Conservation (phyloP, 1,140 invertebrate species). For the Coboldia fuscipes region DNA sequence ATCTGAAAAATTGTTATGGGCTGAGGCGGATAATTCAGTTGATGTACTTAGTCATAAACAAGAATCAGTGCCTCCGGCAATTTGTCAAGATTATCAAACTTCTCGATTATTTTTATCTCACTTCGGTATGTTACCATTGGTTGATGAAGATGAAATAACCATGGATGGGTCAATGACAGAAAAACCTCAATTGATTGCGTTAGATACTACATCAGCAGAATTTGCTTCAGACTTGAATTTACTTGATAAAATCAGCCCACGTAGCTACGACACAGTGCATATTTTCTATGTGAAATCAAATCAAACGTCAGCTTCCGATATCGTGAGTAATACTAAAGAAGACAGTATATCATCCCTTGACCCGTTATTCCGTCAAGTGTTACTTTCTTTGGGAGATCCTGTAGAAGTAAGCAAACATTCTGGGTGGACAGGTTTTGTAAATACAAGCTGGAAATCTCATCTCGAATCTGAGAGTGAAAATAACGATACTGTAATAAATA, state of each 20-base stretch:
- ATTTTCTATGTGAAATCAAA: slow-evolving; percentile 84
- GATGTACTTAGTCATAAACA: slow-evolving; percentile 23
- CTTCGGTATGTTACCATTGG: slow-evolving; percentile 74
- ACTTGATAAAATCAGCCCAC: slow-evolving; percentile 54
- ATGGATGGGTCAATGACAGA: slow-evolving; percentile 10
- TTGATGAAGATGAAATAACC: slow-evolving; percentile 31
- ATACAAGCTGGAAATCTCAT: slow-evolving; percentile 55
- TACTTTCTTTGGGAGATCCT: slow-evolving; percentile 66
- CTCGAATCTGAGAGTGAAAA: slow-evolving; percentile 35
- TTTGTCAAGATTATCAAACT: slow-evolving; percentile 82
- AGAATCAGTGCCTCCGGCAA: slow-evolving; percentile 61
- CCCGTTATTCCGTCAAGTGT: slow-evolving; percentile 53
- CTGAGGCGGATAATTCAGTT: slow-evolving; percentile 17
- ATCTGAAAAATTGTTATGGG: slow-evolving; percentile 21
- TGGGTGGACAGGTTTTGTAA: slow-evolving; percentile 74
- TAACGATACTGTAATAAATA: slow-evolving; percentile 2
- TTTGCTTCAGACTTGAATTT: slow-evolving; percentile 53
- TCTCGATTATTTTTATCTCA: slow-evolving; percentile 83
- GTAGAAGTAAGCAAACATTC: slow-evolving; percentile 63
- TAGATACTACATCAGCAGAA: slow-evolving; percentile 48
- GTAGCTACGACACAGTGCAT: slow-evolving; percentile 82
- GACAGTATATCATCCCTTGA: slow-evolving; percentile 13
- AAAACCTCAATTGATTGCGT: slow-evolving; percentile 42
- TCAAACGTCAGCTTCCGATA: slow-evolving; percentile 52
- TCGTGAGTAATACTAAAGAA: slow-evolving; percentile 61